A percentile compares a stretch with the other conserved stretches of the same genome.
These are phyloP conservation scores for Scrobipalpa atriplicella DNA, from an alignment of 2,888 invertebrate species.

Conservation along the genomic window DNA sequence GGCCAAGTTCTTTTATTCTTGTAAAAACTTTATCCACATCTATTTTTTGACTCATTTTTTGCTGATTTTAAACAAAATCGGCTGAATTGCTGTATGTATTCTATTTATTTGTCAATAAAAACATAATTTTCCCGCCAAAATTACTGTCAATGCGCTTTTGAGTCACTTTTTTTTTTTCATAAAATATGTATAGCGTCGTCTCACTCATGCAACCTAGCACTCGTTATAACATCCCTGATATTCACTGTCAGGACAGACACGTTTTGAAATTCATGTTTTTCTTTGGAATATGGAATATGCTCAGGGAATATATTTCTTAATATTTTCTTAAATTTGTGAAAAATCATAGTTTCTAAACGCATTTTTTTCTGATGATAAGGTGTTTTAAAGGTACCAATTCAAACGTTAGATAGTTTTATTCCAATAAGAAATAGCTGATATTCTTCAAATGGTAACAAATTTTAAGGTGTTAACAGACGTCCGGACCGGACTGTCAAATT, in stretches of 20 bases:
- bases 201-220: background rate
- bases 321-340: no score
- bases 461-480: no score
- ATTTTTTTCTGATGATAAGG: background rate
- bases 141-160: constrained; percentile 1
- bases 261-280: background rate
- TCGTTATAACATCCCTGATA: background rate
- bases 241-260: background rate
- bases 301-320: no score
- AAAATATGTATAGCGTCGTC: background rate
- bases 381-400: background rate
- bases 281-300: background rate
- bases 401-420: background rate
- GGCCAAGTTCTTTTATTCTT: constrained; percentile 62
- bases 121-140: background rate
- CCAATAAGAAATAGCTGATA: background rate
- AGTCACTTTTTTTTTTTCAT: background rate
- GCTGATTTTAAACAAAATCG: constrained; percentile 8
- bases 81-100: no score
- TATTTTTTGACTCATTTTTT: constrained; percentile 41
- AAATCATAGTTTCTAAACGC: constrained; percentile 1
- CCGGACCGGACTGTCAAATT: no score
- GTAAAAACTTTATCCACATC: constrained; percentile 50
- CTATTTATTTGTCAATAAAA: background rate
- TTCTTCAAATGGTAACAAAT: constrained; percentile 25